phyloP scores from a whole-genome alignment of 2,797 vertebrate species.

The Cheirogaleus major region DNA sequence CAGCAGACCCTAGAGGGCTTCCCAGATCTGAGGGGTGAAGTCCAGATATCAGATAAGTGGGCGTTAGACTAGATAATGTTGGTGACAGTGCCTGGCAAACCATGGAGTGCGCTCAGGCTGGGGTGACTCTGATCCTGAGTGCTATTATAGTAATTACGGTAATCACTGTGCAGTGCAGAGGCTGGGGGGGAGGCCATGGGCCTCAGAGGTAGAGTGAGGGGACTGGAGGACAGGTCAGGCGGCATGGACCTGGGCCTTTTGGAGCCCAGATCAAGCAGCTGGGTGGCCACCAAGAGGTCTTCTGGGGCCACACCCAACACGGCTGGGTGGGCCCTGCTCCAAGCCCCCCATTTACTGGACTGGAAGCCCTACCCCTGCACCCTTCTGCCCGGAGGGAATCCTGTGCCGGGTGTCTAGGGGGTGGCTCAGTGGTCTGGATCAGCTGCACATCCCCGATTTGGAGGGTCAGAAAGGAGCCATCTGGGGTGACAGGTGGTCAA shows the following conservation, averaged over 20 bases:
- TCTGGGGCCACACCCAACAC: background rate
- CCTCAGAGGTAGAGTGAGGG: background rate
- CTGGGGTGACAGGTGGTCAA: background rate
- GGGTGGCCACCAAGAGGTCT: background rate
- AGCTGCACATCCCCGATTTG: background rate
- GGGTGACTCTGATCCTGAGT: background rate
- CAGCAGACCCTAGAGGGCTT: background rate
- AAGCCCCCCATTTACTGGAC: too few species aligned
- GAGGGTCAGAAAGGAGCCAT: background rate
- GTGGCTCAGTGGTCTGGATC: background rate
- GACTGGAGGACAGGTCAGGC: background rate
- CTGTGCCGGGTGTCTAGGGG: fast-evolving
- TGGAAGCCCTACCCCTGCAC: background rate
- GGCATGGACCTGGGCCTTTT: background rate
- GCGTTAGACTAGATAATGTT: background rate
- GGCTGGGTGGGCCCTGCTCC: too few species aligned
- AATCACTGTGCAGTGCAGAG: background rate
- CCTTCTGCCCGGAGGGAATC: too few species aligned
- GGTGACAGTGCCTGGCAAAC: background rate
- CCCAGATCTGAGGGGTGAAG: background rate
- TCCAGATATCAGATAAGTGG: background rate
- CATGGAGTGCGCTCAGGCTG: background rate
- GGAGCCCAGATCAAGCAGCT: background rate
- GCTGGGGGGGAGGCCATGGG: background rate
- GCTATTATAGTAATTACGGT: background rate